Conservation (phyloP, 2,888 invertebrate genomes). For the Neoitamus cyanurus region DNA sequence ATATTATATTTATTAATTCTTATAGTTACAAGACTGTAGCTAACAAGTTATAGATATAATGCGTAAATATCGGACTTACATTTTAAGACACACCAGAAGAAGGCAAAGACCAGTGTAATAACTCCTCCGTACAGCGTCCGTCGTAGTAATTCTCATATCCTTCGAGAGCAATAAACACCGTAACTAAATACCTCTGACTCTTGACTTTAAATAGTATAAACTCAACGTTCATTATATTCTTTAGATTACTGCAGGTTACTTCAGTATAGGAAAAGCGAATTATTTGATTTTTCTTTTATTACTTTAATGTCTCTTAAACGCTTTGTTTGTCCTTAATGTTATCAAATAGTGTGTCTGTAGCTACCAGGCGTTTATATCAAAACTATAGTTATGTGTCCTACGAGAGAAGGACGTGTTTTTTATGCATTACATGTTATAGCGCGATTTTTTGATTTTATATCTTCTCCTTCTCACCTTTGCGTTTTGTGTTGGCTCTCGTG, state of each 20-base stretch:
- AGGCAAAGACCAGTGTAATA: slow-evolving; percentile 46
- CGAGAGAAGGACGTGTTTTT: slow-evolving; percentile 38
- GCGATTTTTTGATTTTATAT: slow-evolving; percentile 2
- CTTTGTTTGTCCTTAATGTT: slow-evolving; percentile 1
- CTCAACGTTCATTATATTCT: slow-evolving; percentile 37
- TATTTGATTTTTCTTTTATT: slow-evolving; percentile 40
- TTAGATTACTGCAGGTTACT: slow-evolving; percentile 37
- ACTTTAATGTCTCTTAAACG: neutral
- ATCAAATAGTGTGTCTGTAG: slow-evolving; percentile 37
- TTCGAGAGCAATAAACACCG: slow-evolving; percentile 35
- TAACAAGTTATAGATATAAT: slow-evolving; percentile 40
- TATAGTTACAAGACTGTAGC: slow-evolving; percentile 40
- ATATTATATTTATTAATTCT: slow-evolving; percentile 40
- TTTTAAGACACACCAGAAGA: slow-evolving; percentile 50
- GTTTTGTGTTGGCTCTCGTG: neutral
- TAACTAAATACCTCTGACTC: slow-evolving; percentile 45
- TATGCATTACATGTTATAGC: slow-evolving; percentile 15
- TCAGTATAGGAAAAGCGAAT: slow-evolving; percentile 41
- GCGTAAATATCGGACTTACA: slow-evolving; percentile 46
- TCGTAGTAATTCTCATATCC: neutral
- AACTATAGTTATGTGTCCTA: slow-evolving; percentile 43
- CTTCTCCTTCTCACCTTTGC: neutral
- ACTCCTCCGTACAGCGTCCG: neutral
- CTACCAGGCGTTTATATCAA: slow-evolving; percentile 46
- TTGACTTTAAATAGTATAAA: slow-evolving; percentile 34